These are phyloP conservation scores for Theocolax elegans DNA, from an alignment of 1,140 invertebrate species.

Conservation along the genomic window DNA sequence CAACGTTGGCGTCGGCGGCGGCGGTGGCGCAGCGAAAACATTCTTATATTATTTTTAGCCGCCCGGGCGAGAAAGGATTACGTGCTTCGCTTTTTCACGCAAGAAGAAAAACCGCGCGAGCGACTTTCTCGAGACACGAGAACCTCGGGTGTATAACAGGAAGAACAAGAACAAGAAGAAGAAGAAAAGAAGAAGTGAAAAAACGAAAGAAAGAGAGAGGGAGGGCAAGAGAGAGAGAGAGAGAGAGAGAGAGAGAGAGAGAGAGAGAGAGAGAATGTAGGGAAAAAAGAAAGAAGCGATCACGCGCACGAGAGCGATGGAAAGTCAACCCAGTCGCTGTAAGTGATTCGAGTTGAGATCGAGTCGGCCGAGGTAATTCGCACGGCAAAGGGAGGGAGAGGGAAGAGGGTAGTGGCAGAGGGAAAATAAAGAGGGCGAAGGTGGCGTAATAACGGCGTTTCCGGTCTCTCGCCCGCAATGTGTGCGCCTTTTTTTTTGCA, in stretches of 20 bases:
- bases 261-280: not conserved
- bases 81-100: constrained; percentile 27
- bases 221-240: no score
- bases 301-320: no score
- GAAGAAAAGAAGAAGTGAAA: not conserved
- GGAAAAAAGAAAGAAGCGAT: no score
- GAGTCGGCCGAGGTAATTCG: constrained; percentile 32
- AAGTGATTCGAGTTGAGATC: constrained; percentile 37
- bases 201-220: not conserved
- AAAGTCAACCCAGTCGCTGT: constrained; percentile 17
- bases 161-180: no score
- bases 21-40: constrained; percentile 6
- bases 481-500: constrained; percentile 1
- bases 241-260: not conserved
- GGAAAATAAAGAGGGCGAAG: not conserved
- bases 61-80: constrained; percentile 32
- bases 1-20: not conserved
- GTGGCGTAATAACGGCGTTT: constrained; percentile 23
- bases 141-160: constrained; percentile 3
- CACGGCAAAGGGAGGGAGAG: not conserved
- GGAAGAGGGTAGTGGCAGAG: not conserved
- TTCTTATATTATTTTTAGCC: constrained; percentile 38
- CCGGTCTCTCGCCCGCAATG: constrained; percentile 39
- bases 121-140: constrained; percentile 1
- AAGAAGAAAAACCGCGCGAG: not conserved